A percentile compares a stretch with the other conserved stretches of the same genome.
Evolutionary conservation across 2,113 vertebrate species (phyloP).

Genomic region (Nesospiza acunhae): DNA sequence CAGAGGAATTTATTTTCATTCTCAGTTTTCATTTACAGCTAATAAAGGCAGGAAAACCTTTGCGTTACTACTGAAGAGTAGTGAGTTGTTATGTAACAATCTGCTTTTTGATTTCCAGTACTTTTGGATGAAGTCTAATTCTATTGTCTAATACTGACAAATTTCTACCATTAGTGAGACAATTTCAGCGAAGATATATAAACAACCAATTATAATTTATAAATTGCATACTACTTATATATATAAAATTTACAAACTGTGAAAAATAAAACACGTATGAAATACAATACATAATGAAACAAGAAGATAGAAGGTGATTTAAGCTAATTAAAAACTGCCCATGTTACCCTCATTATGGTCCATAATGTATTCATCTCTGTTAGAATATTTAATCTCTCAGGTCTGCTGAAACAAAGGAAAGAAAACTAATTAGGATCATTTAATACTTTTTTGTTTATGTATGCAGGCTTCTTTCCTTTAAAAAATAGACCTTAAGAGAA

Average conservation of each 20-base stretch:
- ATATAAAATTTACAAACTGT: background rate
- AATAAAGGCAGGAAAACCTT: background rate
- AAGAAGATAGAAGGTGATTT: background rate
- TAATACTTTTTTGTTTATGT: background rate
- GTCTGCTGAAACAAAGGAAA: background rate
- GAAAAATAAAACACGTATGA: background rate
- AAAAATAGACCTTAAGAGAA: background rate
- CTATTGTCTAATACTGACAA: background rate
- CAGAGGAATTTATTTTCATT: background rate
- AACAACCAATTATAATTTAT: background rate
- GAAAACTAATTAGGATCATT: background rate
- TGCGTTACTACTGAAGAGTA: background rate
- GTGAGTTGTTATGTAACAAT: background rate
- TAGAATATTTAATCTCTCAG: background rate
- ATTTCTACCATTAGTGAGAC: background rate
- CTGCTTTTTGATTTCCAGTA: background rate
- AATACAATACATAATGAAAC: background rate
- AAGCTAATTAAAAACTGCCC: background rate
- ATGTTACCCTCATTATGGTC: background rate
- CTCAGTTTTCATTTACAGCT: background rate
- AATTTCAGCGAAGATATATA: background rate
- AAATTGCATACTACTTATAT: background rate
- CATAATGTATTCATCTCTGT: background rate
- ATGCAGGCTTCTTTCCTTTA: background rate
- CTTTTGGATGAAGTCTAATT: background rate